Percentiles rank a stretch among this genome's conserved stretches.
Evolutionary conservation across 2,113 vertebrate species (phyloP).

Genomic region (Hypomesus transpacificus): DNA sequence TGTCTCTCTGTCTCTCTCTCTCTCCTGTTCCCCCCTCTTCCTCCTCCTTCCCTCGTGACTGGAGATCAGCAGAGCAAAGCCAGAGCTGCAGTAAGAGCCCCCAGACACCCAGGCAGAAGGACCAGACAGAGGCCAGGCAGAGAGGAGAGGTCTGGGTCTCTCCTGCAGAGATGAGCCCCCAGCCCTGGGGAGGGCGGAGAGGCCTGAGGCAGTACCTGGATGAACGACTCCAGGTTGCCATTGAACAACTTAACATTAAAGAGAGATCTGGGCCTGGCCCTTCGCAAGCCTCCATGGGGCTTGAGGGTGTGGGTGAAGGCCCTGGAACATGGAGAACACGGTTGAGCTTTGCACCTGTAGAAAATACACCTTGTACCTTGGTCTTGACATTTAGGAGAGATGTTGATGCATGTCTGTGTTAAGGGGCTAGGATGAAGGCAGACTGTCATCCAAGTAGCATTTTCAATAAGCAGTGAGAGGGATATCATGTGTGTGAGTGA

Average conservation of each 20-base stretch:
- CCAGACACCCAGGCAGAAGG: conserved; percentile 72
- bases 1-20: not conserved
- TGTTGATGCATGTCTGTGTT: too few species aligned
- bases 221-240: conserved; percentile 93
- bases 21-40: conserved; percentile 10
- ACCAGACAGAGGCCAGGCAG: conserved; percentile 52
- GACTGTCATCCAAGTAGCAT: too few species aligned
- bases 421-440: too few species aligned
- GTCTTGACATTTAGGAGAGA: too few species aligned
- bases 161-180: conserved; percentile 9
- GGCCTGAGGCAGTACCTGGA: conserved; percentile 83
- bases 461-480: too few species aligned
- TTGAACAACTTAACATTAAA: conserved; percentile 96
- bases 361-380: conserved; percentile 1
- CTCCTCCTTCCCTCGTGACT: conserved; percentile 74
- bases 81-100: conserved; percentile 70
- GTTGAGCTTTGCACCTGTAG: conserved; percentile 11
- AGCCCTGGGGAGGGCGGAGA: conserved; percentile 63
- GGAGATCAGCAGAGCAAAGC: conserved; percentile 64
- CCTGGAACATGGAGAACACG: conserved; percentile 82
- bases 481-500: not conserved
- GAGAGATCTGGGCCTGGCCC: conserved; percentile 85
- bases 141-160: conserved; percentile 41
- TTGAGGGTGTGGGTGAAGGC: conserved; percentile 87
- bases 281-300: conserved; percentile 87